Base-by-base conservation (phyloP, 2,888 invertebrate genomes). In the Dolomedes plantarius region DNA sequence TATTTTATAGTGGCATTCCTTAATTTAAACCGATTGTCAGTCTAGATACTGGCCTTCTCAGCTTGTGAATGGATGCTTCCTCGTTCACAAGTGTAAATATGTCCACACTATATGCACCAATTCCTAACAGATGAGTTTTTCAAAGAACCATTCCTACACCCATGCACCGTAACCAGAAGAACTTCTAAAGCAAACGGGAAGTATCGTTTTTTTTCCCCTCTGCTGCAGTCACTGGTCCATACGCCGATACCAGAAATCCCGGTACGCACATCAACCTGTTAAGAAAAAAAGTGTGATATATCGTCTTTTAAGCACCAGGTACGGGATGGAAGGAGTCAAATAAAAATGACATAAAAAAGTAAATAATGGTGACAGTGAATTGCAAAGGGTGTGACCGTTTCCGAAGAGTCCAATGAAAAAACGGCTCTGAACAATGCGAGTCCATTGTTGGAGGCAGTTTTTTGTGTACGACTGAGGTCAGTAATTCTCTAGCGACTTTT, bases 221-320 rank as follows among this genome's bases (percentile, higher is more conserved):
- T 23, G 13, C 23, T 23, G 16, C 56, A 5, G 6, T 56, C 5
- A 23, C 46, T 11, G 56, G 16, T 56, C 23, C 56, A 23, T 56
- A 23, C 56, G 3, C 23, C 56, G 23, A 23, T 56, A 56, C 5
- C 23, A 56, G 56, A 56, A 56, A 56, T 56, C 23, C 3, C 23
- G 56, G 56, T 56, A 56, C 46, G 46, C 56, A 16, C 23, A 56
- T 56, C 56, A 56, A 19, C 19, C 16, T 56, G 5, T 23, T 23
- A 2, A 32, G 41, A 65, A 75, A 64, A 39, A 56, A 6, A 27
- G 41, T 27, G 29, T 64, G 75, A 75, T 64, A 39, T 65, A 75
- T 75, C 65, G 75, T 39, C 75, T 75, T 75, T 75, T 75, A 75
- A 75, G 75, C 41, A 64, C 19, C 16, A 27, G n/a, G 41, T 75